Evolutionary conservation across 2,888 invertebrate genomes (phyloP).

Genomic region (Pimpla rufipes): DNA sequence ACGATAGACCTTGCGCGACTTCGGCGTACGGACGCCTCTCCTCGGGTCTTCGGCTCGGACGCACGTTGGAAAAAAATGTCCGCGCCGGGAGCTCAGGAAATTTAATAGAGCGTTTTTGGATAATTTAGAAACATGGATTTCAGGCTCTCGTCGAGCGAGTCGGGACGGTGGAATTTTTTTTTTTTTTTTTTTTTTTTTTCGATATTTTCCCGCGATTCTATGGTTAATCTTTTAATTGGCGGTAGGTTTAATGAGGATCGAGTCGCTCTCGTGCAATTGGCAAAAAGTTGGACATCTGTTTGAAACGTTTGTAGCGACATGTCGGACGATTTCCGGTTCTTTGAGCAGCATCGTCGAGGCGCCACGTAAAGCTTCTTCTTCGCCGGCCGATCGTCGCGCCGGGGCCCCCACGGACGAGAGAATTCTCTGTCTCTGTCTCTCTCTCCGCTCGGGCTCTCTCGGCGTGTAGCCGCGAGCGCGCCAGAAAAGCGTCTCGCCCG

Average conservation of each 20-base stretch:
- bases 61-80: not conserved
- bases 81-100: not conserved
- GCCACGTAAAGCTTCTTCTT: slow-evolving; percentile 62
- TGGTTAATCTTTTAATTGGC: not conserved
- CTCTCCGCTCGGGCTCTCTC: slow-evolving; percentile 1
- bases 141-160: too few species aligned
- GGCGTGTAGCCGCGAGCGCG: slow-evolving; percentile 41
- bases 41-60: not conserved
- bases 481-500: slow-evolving; percentile 52
- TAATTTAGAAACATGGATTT: too few species aligned
- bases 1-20: slow-evolving; percentile 37
- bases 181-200: too few species aligned
- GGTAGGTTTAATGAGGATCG: not conserved
- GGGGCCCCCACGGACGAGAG: slow-evolving; percentile 42
- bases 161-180: too few species aligned
- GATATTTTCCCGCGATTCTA: too few species aligned
- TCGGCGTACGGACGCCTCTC: slow-evolving; percentile 16
- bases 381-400: slow-evolving; percentile 69
- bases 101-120: too few species aligned
- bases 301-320: slow-evolving; percentile 7
- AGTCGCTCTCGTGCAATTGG: not conserved
- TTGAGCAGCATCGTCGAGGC: slow-evolving; percentile 61
- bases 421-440: slow-evolving; percentile 22
- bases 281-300: slow-evolving; percentile 9
- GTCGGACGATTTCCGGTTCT: slow-evolving; percentile 66